Base-by-base conservation (phyloP, 2,797 vertebrate genomes). In the Diglossa cyanea region DNA sequence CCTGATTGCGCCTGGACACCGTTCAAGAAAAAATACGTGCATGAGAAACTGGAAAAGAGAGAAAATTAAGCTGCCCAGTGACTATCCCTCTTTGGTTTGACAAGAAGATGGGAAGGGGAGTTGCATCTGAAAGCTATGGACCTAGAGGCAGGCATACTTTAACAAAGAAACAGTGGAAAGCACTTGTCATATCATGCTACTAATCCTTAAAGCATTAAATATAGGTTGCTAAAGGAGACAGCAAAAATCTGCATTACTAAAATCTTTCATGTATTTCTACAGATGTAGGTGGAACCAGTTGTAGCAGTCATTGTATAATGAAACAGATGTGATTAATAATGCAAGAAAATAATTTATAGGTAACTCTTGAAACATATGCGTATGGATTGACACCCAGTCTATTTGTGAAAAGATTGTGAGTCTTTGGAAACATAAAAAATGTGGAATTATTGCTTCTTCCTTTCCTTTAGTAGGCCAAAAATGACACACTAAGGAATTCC, bases 181-280 rank as follows among this genome's bases (percentile, higher is more conserved):
- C 72, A 75, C 87, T 84, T 96, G 94, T 92, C 96, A 94, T 94
- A 96, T 93, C 90, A 94, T 62, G 86, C 68, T 95, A 90, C 85
- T 96, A 96, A 96, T 80, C 61, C 90, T 91, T 90, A 93, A 94
- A 93, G 83, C 25, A 1, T 91, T 97, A 97, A 97, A 93, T 96
- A 94, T 72, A 92, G 92, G 96, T 91, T 96, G 93, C 78, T 94
- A 92, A 85, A 86, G 78, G 33, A 97, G 95, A 94, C 72, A 94
- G 93, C 30, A 94, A 90, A 96, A 95, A 90, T 94, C 89, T 93
- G 84, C 87, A 92, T 94, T 94, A 94, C 65, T 96, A 96, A 97
- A 95, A 67, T 81, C 92, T 95, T 95, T 94, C 92, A 91, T 94
- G 86, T 42, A 35, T 91, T 96, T 89, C 85, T 88, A 88, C 81